Conservation (phyloP, 2,888 invertebrate genomes). For the Lottia gigantea region DNA sequence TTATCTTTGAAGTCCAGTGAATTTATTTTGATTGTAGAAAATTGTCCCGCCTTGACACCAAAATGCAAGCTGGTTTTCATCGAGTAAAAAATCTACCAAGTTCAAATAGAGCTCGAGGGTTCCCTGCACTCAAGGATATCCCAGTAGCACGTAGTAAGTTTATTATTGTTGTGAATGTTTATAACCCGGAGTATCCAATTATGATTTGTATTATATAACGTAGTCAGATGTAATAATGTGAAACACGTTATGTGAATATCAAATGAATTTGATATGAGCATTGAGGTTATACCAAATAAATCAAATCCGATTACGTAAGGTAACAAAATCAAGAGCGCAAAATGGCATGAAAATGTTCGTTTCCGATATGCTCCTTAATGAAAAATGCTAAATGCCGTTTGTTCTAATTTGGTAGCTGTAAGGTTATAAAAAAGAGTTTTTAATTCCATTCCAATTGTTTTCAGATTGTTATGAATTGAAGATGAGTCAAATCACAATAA, state of each 20-base stretch:
- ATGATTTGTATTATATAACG: not conserved
- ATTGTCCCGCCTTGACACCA: slow-evolving; percentile 27
- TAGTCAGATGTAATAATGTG: not conserved
- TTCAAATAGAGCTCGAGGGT: slow-evolving; percentile 26
- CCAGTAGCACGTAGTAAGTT: slow-evolving; percentile 46
- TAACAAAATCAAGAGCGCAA: too few relatives aligned
- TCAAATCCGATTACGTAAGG: too few relatives aligned
- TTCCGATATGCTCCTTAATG: too few relatives aligned
- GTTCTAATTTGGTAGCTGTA: too few relatives aligned
- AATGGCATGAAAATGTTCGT: too few relatives aligned
- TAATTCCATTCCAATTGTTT: slow-evolving; percentile 25
- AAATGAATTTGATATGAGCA: not conserved
- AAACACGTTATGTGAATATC: not conserved
- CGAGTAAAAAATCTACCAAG: slow-evolving; percentile 19
- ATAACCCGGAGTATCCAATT: not conserved
- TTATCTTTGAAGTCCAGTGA: too few relatives aligned
- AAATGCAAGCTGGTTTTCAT: slow-evolving; percentile 24
- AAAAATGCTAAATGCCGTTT: too few relatives aligned
- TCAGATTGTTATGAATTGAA: slow-evolving; percentile 73
- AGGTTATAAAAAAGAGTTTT: too few relatives aligned
- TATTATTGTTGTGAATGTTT: not conserved
- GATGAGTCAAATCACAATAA: slow-evolving; percentile 74
- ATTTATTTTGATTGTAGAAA: slow-evolving; percentile 22
- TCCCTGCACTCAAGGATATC: slow-evolving; percentile 43
- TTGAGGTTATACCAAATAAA: too few relatives aligned